A percentile compares a stretch with the other conserved stretches of the same genome.
Conservation (phyloP, 1,140 invertebrate species). For the Ridgeia piscesae region DNA sequence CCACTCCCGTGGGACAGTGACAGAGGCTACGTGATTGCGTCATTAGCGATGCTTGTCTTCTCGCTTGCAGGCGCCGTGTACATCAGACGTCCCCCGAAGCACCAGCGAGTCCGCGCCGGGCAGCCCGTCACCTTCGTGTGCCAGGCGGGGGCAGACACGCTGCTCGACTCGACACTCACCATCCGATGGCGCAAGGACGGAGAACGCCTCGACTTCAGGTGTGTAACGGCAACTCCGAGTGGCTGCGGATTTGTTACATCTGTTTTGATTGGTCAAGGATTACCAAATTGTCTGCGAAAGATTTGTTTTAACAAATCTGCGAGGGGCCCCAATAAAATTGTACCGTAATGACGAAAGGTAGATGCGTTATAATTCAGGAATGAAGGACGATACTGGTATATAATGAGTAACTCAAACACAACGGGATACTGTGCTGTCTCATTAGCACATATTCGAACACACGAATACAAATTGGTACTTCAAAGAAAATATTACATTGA, state of each 20-base stretch:
- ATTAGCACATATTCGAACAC: constrained; percentile 52
- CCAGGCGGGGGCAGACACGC: constrained; percentile 6
- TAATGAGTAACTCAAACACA: too few species aligned
- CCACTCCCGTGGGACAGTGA: neutral
- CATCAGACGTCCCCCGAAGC: neutral
- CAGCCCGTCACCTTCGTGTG: neutral
- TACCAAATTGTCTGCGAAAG: too few species aligned
- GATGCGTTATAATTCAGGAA: too few species aligned
- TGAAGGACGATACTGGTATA: too few species aligned
- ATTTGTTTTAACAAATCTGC: too few species aligned
- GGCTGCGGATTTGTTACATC: neutral
- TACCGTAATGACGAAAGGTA: too few species aligned
- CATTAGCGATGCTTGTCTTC: neutral
- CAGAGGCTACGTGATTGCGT: neutral
- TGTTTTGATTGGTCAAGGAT: neutral
- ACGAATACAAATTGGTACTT: constrained; percentile 46
- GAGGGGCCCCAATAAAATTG: too few species aligned
- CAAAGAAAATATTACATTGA: neutral
- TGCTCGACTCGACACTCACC: constrained; percentile 57
- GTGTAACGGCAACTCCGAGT: constrained; percentile 62
- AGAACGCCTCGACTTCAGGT: constrained; percentile 82
- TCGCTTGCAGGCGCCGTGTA: neutral
- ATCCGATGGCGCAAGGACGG: constrained; percentile 89
- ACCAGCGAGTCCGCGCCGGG: constrained; percentile 9
- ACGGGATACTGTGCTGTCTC: neutral